phyloP scores from a whole-genome alignment of 1,140 invertebrate genomes.

The Microplitis mediator region DNA sequence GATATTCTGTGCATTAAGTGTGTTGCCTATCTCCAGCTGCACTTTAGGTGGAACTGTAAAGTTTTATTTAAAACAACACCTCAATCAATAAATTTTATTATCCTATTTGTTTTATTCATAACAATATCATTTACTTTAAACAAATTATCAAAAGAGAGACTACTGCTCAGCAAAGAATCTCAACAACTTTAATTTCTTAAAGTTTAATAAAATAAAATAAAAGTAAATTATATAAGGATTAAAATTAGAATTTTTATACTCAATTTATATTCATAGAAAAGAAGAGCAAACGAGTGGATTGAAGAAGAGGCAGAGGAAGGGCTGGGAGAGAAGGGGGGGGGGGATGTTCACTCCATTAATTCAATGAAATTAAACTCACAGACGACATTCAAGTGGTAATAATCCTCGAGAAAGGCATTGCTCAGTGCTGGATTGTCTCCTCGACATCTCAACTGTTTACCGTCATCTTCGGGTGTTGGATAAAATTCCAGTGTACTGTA shows the following conservation, averaged over 20 bases:
- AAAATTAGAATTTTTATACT: constrained; percentile 13
- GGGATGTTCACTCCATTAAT: constrained; percentile 11
- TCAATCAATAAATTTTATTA: not conserved
- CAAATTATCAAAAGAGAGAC: too few relatives aligned
- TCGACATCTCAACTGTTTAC: constrained; percentile 80
- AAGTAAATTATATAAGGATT: not conserved
- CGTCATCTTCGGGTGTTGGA: constrained; percentile 82
- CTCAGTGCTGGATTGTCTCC: constrained; percentile 80
- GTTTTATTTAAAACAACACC: constrained; percentile 32
- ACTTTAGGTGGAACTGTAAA: constrained; percentile 83
- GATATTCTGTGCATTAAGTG: constrained; percentile 84
- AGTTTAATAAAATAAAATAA: not conserved
- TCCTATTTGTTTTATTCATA: too few relatives aligned
- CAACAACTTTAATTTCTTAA: not conserved
- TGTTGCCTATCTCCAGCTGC: constrained; percentile 80
- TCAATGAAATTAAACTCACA: constrained; percentile 70
- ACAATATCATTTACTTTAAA: too few relatives aligned
- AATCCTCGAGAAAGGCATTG: constrained; percentile 76
- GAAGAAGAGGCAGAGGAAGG: not conserved
- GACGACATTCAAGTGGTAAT: constrained; percentile 81
- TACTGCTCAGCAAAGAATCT: too few relatives aligned
- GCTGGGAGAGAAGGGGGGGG: too few relatives aligned
- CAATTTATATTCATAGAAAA: constrained; percentile 20
- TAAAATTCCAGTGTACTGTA: constrained; percentile 79
- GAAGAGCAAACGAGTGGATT: constrained; percentile 3